phyloP scores from a whole-genome alignment of 2,888 invertebrate species.

The Caenorhabditis sp. region DNA sequence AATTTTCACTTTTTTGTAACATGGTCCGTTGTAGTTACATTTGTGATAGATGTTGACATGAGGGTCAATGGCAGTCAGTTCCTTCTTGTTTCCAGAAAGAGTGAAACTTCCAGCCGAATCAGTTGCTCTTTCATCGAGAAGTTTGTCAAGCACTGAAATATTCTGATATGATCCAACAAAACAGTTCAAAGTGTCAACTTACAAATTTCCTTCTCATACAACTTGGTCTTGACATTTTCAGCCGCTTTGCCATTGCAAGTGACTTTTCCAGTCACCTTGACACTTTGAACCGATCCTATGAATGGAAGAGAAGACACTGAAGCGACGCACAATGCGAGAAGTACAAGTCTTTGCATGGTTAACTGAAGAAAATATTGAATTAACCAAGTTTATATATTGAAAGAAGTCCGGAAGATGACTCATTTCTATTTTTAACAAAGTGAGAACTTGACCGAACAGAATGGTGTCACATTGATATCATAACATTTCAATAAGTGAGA shows the following conservation, averaged over 20 bases:
- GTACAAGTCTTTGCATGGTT: conserved; percentile 26
- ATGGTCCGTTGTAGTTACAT: conserved; percentile 51
- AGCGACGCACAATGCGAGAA: neutral
- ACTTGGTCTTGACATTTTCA: conserved; percentile 63
- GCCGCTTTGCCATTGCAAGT: conserved; percentile 63
- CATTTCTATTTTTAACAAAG: neutral
- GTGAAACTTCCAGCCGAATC: conserved; percentile 59
- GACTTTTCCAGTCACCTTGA: conserved; percentile 59
- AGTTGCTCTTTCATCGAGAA: conserved; percentile 61
- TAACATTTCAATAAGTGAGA: no score
- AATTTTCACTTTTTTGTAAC: conserved; percentile 52
- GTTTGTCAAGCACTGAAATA: conserved; percentile 57
- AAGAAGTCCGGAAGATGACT: neutral
- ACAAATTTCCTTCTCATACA: conserved; percentile 63
- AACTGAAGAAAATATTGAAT: neutral
- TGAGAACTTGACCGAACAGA: no score
- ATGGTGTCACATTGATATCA: no score
- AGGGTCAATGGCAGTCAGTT: conserved; percentile 50
- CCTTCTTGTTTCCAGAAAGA: conserved; percentile 48
- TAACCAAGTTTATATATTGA: neutral
- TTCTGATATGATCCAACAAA: neutral
- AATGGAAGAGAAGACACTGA: conserved; percentile 26
- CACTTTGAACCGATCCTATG: conserved; percentile 59
- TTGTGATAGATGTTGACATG: conserved; percentile 56
- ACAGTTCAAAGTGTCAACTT: neutral